Evolutionary conservation across 2,888 invertebrate species (phyloP), one percentile per base, ranked within the genome.

Genomic region (Daptonema setosum): DNA sequence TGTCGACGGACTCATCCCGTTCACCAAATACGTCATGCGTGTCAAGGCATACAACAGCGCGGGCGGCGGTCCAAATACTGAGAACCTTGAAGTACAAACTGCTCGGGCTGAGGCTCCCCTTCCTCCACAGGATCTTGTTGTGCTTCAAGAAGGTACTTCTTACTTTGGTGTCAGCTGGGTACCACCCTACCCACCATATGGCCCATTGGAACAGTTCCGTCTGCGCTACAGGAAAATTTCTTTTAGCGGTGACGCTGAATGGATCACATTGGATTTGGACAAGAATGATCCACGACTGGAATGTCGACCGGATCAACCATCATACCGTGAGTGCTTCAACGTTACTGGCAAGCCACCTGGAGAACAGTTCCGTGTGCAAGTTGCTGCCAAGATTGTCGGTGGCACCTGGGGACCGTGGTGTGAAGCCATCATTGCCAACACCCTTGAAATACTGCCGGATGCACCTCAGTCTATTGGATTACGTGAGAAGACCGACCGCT

Each of bases 171-270:
- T 70, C 45, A 67, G 67, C 14, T 69, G 69, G 69, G 60, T 69
- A 54, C 69, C 69, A 24, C 69, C 69, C 20, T 69, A 69, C 57
- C 69, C 69, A 29, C 69, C 69, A 45, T 68, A 68, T 58, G 69
- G 69, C 17, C 69, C 69, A 11, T 66, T 69, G 56, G 68, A 68
- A 54, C 60, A 62, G 26, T 69, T 67, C 63, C 67, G 68, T 61
- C 60, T 68, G 25, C 62, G 65, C 26, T 66, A 67, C 54, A 66
- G 65, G 8, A 52, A 56, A 1, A 11, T 41, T 3, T 45, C 50
- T 1, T 41, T 48, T 2, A 28, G 25, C 47, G 54, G 48, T 2
- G 51, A 54, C 20, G 24, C 65, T 65, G 59, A 61, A 22, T 68
- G 47, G 62, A 57, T 63, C 54, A 61, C 62, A 29, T 1, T 2